Percentiles rank a stretch among this genome's conserved stretches.
Conservation (phyloP, 2,113 vertebrate genomes). For the Seriola quinqueradiata region DNA sequence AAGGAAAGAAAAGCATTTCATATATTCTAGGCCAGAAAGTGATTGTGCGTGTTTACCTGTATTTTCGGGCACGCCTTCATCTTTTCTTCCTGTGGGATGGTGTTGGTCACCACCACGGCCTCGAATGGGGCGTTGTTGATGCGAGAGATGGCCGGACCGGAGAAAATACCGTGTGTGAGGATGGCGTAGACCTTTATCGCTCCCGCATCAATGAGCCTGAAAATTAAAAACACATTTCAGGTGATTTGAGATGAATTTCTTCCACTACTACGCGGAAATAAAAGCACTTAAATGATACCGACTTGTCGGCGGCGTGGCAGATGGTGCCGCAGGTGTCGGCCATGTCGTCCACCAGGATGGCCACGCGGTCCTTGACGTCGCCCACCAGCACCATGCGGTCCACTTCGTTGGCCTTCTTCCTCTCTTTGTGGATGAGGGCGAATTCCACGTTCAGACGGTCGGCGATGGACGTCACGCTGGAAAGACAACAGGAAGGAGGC, state of each 20-base stretch:
- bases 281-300: slow-evolving; percentile 35
- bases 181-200: slow-evolving; percentile 96
- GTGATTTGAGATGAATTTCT: not conserved
- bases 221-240: not conserved
- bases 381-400: slow-evolving; percentile 97
- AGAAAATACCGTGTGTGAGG: slow-evolving; percentile 96
- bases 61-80: slow-evolving; percentile 96
- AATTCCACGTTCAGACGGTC: slow-evolving; percentile 96
- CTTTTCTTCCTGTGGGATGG: slow-evolving; percentile 96
- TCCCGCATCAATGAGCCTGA: slow-evolving; percentile 91
- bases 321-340: slow-evolving; percentile 96
- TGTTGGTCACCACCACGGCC: slow-evolving; percentile 97
- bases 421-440: slow-evolving; percentile 96
- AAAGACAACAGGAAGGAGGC: not conserved
- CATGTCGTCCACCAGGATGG: slow-evolving; percentile 97
- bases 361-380: slow-evolving; percentile 93
- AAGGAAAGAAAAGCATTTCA: not conserved
- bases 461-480: slow-evolving; percentile 95
- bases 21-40: not conserved
- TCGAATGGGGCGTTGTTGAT: slow-evolving; percentile 95
- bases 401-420: slow-evolving; percentile 97
- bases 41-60: slow-evolving; percentile 84
- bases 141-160: slow-evolving; percentile 94
- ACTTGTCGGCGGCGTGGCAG: slow-evolving; percentile 96
- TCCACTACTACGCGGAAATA: no score